Evolutionary conservation across 2,113 vertebrate genomes (phyloP), one percentile per base, ranked within the genome.

Genomic region (Xiphophorus couchianus): DNA sequence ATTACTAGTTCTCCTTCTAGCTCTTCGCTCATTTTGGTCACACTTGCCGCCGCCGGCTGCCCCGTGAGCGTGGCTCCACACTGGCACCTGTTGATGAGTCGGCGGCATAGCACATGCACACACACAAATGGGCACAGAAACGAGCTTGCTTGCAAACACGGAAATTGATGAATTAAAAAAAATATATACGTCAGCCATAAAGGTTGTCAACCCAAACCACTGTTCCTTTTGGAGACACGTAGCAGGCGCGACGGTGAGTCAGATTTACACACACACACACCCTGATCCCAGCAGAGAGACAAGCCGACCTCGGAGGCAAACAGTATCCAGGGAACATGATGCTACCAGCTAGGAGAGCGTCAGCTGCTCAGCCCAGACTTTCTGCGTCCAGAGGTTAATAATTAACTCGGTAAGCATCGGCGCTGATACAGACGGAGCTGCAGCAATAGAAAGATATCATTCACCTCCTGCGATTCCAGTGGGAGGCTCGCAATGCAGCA

Each of bases 1-100:
- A 85, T 88, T 87, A 79, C 82, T 82, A 63, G 39, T 75, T 71
- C 74, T 77, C 80, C 76, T 44, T 67, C 76, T 77, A 11, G 81
- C 84, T 75, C 69, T 77, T 82, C 58, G 29, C 80, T 90, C 83
- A 80, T 72, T 65, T 58, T 86, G 81, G 69, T 85, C 82, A 78
- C 76, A 74, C 74, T 83, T 71, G 66, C 68, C 70, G 69, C 27
- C 60, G 30, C 28, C 5, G 67, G 61, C 69, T 71, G 68, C 61
- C 51, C 78, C 69, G 15, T 74, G 81, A 86, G 37, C 37, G 39
- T 78, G 81, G 92, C 85, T 82, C 90, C 88, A 94, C 86, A 93
- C 86, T 91, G 91, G 85, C 93, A 93, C 90, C 92, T 91, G 85
- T 87, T 93, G 93, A 90, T 88, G 78, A 63, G 76, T 82, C 48